phyloP scores from a whole-genome alignment of 2,113 vertebrate genomes.

The Caretta caretta region DNA sequence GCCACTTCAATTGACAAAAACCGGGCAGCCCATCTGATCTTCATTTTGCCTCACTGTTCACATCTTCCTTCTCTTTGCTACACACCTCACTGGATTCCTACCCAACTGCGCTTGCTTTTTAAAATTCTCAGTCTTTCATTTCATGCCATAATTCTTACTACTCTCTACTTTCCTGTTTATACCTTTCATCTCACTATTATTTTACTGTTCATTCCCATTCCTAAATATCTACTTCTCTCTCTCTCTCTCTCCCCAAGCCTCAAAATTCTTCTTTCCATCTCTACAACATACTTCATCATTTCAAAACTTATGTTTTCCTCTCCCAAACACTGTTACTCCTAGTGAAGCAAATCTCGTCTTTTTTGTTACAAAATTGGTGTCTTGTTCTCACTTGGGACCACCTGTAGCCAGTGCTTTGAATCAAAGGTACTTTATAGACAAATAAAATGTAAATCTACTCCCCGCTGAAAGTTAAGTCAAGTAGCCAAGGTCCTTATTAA shows the following conservation, averaged over 20 bases:
- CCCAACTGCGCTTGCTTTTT: neutral
- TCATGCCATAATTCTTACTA: neutral
- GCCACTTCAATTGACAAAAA: neutral
- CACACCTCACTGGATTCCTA: neutral
- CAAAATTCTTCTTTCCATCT: neutral
- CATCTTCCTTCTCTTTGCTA: neutral
- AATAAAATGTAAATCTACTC: neutral
- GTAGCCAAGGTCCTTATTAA: neutral
- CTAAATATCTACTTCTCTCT: neutral
- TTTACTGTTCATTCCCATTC: neutral
- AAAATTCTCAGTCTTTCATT: neutral
- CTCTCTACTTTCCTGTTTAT: accelerated
- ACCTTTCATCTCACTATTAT: neutral
- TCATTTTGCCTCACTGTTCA: neutral
- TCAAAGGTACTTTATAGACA: neutral
- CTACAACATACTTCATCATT: neutral
- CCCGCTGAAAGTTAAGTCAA: neutral
- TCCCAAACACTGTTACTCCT: accelerated
- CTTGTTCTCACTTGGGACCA: neutral
- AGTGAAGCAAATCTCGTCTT: neutral
- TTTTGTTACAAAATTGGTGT: neutral
- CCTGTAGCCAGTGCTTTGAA: neutral
- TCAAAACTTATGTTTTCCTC: neutral
- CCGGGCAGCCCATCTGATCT: neutral
- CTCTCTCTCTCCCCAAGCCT: neutral